Conservation (phyloP, 2,888 invertebrate genomes). For the Nowickia ferox region DNA sequence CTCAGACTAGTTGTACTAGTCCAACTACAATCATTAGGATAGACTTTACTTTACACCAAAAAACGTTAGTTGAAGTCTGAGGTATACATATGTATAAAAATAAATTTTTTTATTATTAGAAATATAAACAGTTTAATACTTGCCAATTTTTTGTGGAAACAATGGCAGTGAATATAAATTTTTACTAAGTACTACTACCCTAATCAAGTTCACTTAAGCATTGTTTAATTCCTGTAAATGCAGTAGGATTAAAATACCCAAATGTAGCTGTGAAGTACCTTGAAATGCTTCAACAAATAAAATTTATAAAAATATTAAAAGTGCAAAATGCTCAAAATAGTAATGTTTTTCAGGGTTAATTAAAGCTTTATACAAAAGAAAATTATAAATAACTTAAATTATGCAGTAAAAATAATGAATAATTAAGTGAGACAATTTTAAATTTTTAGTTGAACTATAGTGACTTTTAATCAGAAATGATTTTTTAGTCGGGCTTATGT, state of each 20-base stretch:
- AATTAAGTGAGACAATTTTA: no score
- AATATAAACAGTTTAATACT: no score
- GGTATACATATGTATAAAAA: no score
- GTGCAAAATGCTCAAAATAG: neutral
- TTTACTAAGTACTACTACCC: neutral
- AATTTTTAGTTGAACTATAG: no score
- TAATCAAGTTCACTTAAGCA: neutral
- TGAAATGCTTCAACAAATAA: constrained; percentile 34
- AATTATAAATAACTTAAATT: constrained; percentile 6
- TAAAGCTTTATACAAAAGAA: constrained; percentile 12
- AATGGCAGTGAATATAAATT: no score
- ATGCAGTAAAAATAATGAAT: neutral
- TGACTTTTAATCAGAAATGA: no score
- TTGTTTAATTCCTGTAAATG: constrained; percentile 25
- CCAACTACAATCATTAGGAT: neutral
- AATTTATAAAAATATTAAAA: neutral
- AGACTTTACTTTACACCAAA: neutral
- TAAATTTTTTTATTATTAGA: no score
- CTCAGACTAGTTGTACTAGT: neutral
- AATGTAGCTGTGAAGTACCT: constrained; percentile 29
- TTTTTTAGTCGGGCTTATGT: no score
- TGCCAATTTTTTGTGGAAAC: no score
- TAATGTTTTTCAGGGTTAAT: constrained; percentile 38
- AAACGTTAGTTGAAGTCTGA: no score
- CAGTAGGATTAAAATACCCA: constrained; percentile 40